A percentile compares a stretch with the other conserved stretches of the same genome.
phyloP scores from a whole-genome alignment of 2,797 vertebrate genomes.

The Ceryle rudis region DNA sequence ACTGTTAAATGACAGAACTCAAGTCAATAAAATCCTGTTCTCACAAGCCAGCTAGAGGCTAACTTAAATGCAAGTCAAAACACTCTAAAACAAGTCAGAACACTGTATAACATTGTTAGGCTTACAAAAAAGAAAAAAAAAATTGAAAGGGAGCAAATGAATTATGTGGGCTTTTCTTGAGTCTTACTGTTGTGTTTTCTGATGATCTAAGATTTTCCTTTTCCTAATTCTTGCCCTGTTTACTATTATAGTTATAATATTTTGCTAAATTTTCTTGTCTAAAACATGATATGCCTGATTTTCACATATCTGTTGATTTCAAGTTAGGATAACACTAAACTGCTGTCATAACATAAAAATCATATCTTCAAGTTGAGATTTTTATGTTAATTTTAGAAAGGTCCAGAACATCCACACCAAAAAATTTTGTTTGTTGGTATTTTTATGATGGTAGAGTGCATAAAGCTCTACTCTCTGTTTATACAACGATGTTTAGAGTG shows the following conservation, averaged over 20 bases:
- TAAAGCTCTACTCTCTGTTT: not conserved
- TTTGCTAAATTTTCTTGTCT: not conserved
- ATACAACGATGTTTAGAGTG: not conserved
- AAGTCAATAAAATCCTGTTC: conserved; percentile 10
- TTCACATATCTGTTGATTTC: not conserved
- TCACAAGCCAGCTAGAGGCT: not conserved
- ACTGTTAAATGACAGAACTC: conserved; percentile 7
- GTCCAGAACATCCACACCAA: not conserved
- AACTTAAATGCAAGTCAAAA: not conserved
- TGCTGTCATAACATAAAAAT: not conserved
- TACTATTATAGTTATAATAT: not conserved
- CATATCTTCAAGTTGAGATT: not conserved
- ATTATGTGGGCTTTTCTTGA: not conserved
- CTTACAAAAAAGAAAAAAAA: not conserved
- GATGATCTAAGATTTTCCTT: not conserved
- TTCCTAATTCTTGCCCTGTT: not conserved
- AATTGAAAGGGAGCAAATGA: not conserved
- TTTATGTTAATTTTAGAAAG: not conserved
- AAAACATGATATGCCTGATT: not conserved
- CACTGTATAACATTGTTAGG: not conserved
- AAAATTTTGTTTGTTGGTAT: not conserved
- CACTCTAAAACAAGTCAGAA: not conserved
- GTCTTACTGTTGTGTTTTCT: not conserved
- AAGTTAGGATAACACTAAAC: not conserved
- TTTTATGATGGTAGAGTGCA: not conserved